phyloP scores from a whole-genome alignment of 2,888 invertebrate genomes.

The Cryptocheilus praepositus region DNA sequence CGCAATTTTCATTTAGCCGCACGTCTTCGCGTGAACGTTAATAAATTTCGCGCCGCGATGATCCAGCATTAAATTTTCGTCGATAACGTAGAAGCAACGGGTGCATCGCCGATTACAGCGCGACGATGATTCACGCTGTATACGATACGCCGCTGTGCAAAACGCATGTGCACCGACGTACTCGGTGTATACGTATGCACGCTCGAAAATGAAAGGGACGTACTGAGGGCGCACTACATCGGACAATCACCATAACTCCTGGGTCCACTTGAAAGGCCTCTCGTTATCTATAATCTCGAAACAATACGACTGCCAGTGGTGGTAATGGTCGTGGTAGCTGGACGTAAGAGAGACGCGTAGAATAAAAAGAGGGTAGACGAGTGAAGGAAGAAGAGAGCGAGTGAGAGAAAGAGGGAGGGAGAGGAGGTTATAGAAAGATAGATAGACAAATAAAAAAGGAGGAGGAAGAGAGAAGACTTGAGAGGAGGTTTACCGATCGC shows the following conservation, averaged over 20 bases:
- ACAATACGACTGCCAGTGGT: constrained; percentile 41
- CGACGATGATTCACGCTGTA: constrained; percentile 40
- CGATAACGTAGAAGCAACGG: not conserved
- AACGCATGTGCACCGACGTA: constrained; percentile 4
- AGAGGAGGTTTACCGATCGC: constrained; percentile 31
- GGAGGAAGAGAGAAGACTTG: constrained; percentile 4
- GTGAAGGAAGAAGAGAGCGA: not conserved
- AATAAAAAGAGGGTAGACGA: constrained; percentile 10
- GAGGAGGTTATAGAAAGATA: constrained; percentile 15
- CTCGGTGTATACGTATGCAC: constrained; percentile 15
- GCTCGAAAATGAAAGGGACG: constrained; percentile 54
- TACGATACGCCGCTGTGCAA: constrained; percentile 9
- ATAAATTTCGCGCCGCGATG: too few species aligned
- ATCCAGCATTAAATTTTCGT: too few species aligned
- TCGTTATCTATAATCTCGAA: constrained; percentile 59
- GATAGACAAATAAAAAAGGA: constrained; percentile 26
- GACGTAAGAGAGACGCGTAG: constrained; percentile 3
- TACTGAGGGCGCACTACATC: constrained; percentile 48
- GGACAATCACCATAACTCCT: constrained; percentile 54
- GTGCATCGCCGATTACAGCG: constrained; percentile 43
- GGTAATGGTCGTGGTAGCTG: constrained; percentile 1
- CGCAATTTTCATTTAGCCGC: too few species aligned
- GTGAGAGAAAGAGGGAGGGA: too few species aligned
- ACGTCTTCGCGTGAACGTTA: too few species aligned
- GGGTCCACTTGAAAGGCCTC: constrained; percentile 51